phyloP scores from a whole-genome alignment of 2,113 vertebrate genomes.

The Equus quagga region DNA sequence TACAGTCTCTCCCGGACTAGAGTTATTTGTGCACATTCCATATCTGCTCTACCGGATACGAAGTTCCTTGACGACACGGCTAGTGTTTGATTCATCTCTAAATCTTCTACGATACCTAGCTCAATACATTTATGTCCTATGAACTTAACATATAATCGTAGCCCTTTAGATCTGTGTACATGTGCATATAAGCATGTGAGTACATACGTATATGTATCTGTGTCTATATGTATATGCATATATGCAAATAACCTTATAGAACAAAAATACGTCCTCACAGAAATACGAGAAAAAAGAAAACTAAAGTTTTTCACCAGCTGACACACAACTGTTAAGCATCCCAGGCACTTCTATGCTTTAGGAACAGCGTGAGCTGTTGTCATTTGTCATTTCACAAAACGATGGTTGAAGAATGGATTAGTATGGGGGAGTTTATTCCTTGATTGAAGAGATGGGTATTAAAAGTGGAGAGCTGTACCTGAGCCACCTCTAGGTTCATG shows the following conservation, averaged over 20 bases:
- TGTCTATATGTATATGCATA: not conserved
- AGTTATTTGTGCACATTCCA: not conserved
- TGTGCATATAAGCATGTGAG: not conserved
- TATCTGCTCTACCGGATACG: not conserved
- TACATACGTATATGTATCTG: not conserved
- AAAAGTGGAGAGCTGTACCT: not conserved
- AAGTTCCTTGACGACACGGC: not conserved
- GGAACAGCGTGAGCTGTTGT: not conserved
- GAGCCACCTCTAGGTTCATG: fast-evolving
- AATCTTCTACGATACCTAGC: not conserved
- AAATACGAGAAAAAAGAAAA: not conserved
- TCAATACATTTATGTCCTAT: not conserved
- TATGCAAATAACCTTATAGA: not conserved
- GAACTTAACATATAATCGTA: not conserved
- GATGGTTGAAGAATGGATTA: not conserved
- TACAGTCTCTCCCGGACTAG: not conserved
- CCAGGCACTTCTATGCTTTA: not conserved
- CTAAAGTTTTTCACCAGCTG: not conserved
- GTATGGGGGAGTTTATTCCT: not conserved
- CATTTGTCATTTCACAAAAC: not conserved
- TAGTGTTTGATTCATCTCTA: not conserved
- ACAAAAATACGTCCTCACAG: not conserved
- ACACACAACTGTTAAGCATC: not conserved
- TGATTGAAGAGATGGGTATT: no score
- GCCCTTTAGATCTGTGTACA: not conserved